A percentile compares a stretch with the other conserved stretches of the same genome.
phyloP scores from a whole-genome alignment of 2,888 invertebrate species.

The Anaspis maculata region DNA sequence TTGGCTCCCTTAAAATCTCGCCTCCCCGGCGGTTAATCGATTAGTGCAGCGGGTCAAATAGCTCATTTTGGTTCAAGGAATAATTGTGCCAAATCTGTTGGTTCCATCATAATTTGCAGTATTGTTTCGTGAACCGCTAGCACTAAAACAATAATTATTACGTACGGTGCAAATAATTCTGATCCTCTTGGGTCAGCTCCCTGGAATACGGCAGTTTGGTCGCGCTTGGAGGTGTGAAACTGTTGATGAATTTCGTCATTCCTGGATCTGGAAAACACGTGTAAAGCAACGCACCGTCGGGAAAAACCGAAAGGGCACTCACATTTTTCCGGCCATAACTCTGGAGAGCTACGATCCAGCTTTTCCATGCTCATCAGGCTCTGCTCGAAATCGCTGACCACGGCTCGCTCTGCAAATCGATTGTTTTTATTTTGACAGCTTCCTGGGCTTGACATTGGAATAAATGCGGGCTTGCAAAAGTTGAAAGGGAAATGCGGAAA shows the following conservation, averaged over 20 bases:
- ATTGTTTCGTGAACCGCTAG: too few relatives aligned
- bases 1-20: too few relatives aligned
- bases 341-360: conserved; percentile 89
- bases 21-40: too few relatives aligned
- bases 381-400: conserved; percentile 49
- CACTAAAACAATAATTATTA: conserved; percentile 21
- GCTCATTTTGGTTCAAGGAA: too few relatives aligned
- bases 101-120: too few relatives aligned
- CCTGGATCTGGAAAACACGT: conserved; percentile 66
- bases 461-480: background rate
- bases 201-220: conserved; percentile 60
- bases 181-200: conserved; percentile 64
- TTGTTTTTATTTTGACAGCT: conserved; percentile 14
- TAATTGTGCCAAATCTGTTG: too few relatives aligned
- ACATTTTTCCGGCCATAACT: conserved; percentile 95
- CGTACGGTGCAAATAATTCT: conserved; percentile 71
- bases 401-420: conserved; percentile 20
- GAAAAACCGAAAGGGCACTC: conserved; percentile 38
- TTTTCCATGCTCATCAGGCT: conserved; percentile 83
- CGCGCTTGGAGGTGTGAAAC: conserved; percentile 51
- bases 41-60: too few relatives aligned
- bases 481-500: too few relatives aligned
- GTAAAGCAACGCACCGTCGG: conserved; percentile 1
- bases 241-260: conserved; percentile 72
- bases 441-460: conserved; percentile 6